Conservation (phyloP, 2,797 vertebrate species). For the Siniperca undulata region DNA sequence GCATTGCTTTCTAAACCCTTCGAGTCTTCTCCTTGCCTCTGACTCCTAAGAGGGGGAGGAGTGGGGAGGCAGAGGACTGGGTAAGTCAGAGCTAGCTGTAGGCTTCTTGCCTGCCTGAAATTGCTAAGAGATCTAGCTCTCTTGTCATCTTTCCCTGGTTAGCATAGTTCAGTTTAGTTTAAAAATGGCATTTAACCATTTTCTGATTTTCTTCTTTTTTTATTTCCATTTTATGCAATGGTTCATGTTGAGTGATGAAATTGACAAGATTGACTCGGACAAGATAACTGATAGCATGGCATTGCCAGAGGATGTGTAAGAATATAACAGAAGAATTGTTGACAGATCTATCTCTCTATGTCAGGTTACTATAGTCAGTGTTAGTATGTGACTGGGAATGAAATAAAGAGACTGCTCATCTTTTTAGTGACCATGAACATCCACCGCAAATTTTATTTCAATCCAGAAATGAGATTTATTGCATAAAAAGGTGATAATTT, state of each 20-base stretch:
- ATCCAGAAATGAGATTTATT: background rate
- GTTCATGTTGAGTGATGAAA: conserved; percentile 35
- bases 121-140: conserved; percentile 38
- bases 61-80: conserved; percentile 27
- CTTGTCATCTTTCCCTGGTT: conserved; percentile 6
- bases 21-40: conserved; percentile 51
- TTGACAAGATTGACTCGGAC: conserved; percentile 32
- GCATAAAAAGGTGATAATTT: background rate
- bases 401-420: background rate
- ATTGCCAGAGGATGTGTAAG: conserved; percentile 8
- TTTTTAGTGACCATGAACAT: background rate
- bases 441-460: background rate
- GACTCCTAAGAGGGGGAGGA: conserved; percentile 51
- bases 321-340: conserved; percentile 27
- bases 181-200: conserved; percentile 25
- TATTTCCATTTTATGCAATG: conserved; percentile 3
- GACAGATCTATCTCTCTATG: background rate
- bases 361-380: background rate
- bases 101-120: conserved; percentile 53
- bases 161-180: conserved; percentile 32
- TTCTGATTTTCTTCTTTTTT: background rate
- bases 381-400: background rate
- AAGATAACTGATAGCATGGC: conserved; percentile 17
- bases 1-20: conserved; percentile 51
- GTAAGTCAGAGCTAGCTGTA: conserved; percentile 62